Percentiles rank a stretch among this genome's conserved stretches.
phyloP scores from a whole-genome alignment of 2,888 invertebrate genomes.

The Dascillus cervinus region DNA sequence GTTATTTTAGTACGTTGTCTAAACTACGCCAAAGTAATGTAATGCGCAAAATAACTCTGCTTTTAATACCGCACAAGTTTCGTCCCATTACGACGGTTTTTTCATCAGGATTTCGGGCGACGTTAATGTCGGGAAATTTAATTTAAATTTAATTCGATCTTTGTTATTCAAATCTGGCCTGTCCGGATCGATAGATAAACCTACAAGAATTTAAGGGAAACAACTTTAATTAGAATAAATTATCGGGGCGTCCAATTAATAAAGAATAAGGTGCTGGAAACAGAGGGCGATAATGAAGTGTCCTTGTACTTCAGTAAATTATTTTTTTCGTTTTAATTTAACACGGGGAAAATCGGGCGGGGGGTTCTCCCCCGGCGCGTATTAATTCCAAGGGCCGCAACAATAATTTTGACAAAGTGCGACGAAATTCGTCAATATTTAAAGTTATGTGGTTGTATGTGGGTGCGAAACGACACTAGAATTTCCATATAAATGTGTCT shows the following conservation, averaged over 20 bases:
- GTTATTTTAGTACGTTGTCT: constrained; percentile 8
- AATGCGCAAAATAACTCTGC: constrained; percentile 9
- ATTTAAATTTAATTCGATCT: too few relatives aligned
- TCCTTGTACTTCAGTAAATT: too few relatives aligned
- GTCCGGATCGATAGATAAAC: too few relatives aligned
- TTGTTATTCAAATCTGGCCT: too few relatives aligned
- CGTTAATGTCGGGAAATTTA: too few relatives aligned
- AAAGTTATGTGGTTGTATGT: not conserved
- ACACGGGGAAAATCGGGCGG: not conserved
- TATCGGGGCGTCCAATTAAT: too few relatives aligned
- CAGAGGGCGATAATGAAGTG: too few relatives aligned
- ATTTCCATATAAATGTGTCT: constrained; percentile 23
- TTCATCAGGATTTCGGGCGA: too few relatives aligned
- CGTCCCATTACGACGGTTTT: constrained; percentile 1
- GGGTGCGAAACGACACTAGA: constrained; percentile 11
- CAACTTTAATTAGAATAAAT: too few relatives aligned
- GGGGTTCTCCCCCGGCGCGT: not conserved
- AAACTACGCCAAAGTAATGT: constrained; percentile 5
- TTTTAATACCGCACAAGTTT: constrained; percentile 6
- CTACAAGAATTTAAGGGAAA: too few relatives aligned
- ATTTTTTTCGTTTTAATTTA: not conserved
- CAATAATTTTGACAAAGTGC: not conserved
- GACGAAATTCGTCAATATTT: not conserved
- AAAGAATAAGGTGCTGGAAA: too few relatives aligned
- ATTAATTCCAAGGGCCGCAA: too few relatives aligned